Base-by-base conservation (phyloP, 2,888 invertebrate species). In the Hoplodrina blanda region DNA sequence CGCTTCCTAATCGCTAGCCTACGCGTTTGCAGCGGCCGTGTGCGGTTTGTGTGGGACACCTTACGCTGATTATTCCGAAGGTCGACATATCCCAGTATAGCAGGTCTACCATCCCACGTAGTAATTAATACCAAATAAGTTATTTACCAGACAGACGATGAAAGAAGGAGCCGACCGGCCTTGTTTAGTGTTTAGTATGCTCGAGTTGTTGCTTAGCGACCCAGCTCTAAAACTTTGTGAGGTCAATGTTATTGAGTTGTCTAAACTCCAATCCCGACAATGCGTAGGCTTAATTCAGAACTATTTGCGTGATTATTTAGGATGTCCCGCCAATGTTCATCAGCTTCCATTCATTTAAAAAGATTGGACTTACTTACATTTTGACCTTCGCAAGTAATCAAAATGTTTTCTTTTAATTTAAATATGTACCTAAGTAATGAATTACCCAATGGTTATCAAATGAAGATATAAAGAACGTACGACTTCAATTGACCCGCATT, bases 61-160 rank as follows among this genome's bases (percentile, higher is more conserved):
- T 82, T 74, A 68, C 81, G 66, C 72, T 82, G 84, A 88, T 88
- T 88, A 88, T 87, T 85, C 85, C 84, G 78, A 91, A 89, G 89
- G 90, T 85, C 82, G 68, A 69, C 71, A 80, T 76, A 84, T 83
- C 91, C 90, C 74, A 85, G 88, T 89, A 90, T 88, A 91, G 92
- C 56, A 65, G 64, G 73, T 73, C 69, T 75, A 73, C 76, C 88
- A 89, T 88, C 94, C 94, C 90, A 94, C 94, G 88, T 88, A 46
- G 73, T 86, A 90, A 93, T 93, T 91, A 92, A 90, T 83, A 78
- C 91, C 90, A 89, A 87, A 91, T 87, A 88, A 70, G 85, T 73
- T 44, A 78, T 81, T 80, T 83, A 80, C 57, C 46, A 68, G 62
- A 68, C 70, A 62, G 65, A 2, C 62, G 68, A 83, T 77, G 82